Evolutionary conservation across 2,113 vertebrate species (phyloP).

Genomic region (Edolisoma coerulescens): DNA sequence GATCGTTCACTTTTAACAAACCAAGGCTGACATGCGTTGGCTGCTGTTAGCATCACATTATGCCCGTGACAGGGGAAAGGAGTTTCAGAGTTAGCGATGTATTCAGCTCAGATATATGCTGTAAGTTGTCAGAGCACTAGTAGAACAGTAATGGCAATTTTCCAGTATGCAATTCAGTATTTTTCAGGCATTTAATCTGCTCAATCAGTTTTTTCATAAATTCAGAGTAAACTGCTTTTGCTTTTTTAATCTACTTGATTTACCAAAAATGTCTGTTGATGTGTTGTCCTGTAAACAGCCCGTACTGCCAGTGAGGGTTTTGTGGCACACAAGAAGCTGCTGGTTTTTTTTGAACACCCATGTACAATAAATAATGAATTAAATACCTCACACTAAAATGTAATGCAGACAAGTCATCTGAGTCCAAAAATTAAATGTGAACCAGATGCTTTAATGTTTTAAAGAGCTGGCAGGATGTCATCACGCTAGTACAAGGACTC

Average conservation of each 20-base stretch:
- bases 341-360: not conserved
- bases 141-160: constrained; percentile 19
- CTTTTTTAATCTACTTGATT: not conserved
- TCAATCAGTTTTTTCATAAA: not conserved
- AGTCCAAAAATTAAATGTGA: constrained; percentile 48
- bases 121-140: not conserved
- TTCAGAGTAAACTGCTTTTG: not conserved
- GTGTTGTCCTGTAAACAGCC: not conserved
- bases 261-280: not conserved
- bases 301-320: not conserved
- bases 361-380: constrained; percentile 32
- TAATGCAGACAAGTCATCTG: constrained; percentile 7
- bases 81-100: not conserved
- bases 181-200: constrained; percentile 20
- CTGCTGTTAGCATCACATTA: not conserved
- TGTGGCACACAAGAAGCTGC: not conserved
- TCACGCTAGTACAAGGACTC: not conserved
- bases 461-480: constrained; percentile 21
- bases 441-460: constrained; percentile 52
- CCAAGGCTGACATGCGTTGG: not conserved
- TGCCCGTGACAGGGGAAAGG: not conserved
- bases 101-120: not conserved
- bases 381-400: not conserved
- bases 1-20: not conserved
- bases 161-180: not conserved